These are phyloP conservation scores for Buphagus erythrorhynchus DNA, from an alignment of 2,797 vertebrate genomes.

Conservation along the genomic window DNA sequence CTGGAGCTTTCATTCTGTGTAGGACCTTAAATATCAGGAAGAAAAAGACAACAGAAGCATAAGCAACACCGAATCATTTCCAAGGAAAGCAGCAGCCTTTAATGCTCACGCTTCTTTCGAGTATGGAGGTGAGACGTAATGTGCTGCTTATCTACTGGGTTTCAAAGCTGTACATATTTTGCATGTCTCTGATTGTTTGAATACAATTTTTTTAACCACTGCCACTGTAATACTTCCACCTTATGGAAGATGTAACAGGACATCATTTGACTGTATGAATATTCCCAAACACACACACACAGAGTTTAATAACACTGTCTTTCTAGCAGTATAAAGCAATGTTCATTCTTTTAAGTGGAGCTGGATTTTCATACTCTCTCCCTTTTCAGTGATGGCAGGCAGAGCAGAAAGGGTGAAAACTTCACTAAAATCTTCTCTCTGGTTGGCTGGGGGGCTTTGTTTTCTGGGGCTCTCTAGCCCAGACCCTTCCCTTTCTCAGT, in stretches of 20 bases:
- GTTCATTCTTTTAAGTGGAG: background rate
- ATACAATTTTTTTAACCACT: background rate
- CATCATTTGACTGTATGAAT: background rate
- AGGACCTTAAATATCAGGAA: slow-evolving; percentile 72
- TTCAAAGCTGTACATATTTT: background rate
- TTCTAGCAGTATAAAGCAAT: background rate
- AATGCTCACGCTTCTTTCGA: background rate
- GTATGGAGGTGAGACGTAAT: background rate
- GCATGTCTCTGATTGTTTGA: background rate
- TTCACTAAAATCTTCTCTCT: background rate
- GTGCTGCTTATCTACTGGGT: background rate
- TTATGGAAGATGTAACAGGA: background rate
- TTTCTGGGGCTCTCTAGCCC: background rate
- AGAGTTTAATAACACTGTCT: background rate
- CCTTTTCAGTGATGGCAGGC: background rate
- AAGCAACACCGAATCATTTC: background rate
- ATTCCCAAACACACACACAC: background rate
- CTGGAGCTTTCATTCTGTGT: slow-evolving; percentile 74
- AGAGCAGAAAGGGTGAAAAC: background rate
- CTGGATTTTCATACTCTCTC: background rate
- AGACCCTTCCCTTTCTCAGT: background rate
- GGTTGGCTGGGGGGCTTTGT: background rate
- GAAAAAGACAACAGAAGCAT: background rate
- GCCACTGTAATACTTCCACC: background rate
- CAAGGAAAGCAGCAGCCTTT: background rate